Conservation (phyloP, 2,888 invertebrate species). For the Anaspis maculata region DNA sequence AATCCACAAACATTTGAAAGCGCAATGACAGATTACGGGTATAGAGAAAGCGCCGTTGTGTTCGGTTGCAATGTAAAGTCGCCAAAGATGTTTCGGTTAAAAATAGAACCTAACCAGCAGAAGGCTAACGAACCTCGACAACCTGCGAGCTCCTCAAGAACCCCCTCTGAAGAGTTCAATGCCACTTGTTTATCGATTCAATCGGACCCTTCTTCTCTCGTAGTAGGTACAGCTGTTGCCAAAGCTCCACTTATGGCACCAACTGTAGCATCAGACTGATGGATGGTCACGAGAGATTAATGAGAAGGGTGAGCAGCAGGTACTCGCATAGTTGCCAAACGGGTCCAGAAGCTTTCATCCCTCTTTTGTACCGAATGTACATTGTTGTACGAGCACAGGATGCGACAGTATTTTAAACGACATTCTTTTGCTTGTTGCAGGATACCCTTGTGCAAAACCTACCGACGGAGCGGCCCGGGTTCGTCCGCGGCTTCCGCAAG, state of each 20-base stretch:
- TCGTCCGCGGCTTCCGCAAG: constrained; percentile 73
- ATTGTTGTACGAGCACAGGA: too few species aligned
- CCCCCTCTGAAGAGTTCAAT: not conserved
- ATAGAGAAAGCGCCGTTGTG: not conserved
- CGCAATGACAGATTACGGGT: not conserved
- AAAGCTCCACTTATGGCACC: too few species aligned
- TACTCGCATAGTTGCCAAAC: constrained; percentile 1
- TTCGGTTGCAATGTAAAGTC: too few species aligned
- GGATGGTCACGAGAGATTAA: not conserved
- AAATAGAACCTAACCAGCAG: not conserved
- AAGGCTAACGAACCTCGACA: not conserved
- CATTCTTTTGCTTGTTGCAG: constrained; percentile 54
- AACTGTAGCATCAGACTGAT: too few species aligned
- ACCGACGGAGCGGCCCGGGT: constrained; percentile 60
- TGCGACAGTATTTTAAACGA: too few species aligned
- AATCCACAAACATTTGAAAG: constrained; percentile 5
- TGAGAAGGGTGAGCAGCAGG: not conserved
- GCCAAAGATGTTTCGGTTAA: too few species aligned
- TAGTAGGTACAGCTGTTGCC: too few species aligned
- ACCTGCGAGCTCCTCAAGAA: not conserved
- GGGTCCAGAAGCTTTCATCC: not conserved
- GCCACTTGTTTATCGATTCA: not conserved
- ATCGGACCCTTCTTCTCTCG: not conserved
- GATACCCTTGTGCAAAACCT: constrained; percentile 68
- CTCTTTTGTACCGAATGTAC: too few species aligned